phyloP scores from a whole-genome alignment of 2,888 invertebrate species.

The Chamaedrilus cognettii region DNA sequence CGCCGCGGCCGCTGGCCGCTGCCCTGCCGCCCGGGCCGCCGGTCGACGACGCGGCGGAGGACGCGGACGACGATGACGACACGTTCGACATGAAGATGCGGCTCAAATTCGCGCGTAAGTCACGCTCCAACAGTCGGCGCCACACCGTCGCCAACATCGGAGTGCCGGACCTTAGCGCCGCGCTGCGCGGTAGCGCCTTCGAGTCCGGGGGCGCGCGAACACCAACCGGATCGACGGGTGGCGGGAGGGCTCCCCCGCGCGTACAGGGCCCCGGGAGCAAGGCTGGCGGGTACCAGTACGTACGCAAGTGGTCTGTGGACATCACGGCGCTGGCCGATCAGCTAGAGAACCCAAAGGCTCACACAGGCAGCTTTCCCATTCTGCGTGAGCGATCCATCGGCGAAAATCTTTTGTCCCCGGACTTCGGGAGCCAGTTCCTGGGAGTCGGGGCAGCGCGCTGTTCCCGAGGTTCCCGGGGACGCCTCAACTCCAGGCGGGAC shows the following conservation, averaged over 20 bases:
- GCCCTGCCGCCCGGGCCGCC: not conserved
- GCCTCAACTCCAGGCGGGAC: not conserved
- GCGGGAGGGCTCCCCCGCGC: not conserved
- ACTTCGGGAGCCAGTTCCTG: no score
- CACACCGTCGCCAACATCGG: conserved; percentile 42
- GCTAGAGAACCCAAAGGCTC: conserved; percentile 55
- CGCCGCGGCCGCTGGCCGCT: no score
- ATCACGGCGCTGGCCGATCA: conserved; percentile 56
- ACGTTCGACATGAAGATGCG: conserved; percentile 35
- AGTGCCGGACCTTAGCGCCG: conserved; percentile 16
- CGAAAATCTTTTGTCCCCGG: not conserved
- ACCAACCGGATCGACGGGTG: not conserved
- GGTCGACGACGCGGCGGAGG: not conserved
- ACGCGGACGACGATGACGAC: conserved; percentile 23
- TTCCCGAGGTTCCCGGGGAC: not conserved
- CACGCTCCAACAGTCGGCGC: conserved; percentile 27
- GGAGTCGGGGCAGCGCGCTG: not conserved
- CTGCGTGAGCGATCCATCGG: conserved; percentile 4
- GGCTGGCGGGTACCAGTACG: conserved; percentile 48
- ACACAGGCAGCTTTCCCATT: conserved; percentile 26
- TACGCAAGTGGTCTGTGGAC: conserved; percentile 57
- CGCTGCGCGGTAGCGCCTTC: conserved; percentile 5
- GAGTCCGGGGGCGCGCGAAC: conserved; percentile 1
- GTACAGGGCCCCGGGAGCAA: not conserved
- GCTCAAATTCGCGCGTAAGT: conserved; percentile 23